Evolutionary conservation across 2,113 vertebrate genomes (phyloP).

Genomic region (Chionomys nivalis): DNA sequence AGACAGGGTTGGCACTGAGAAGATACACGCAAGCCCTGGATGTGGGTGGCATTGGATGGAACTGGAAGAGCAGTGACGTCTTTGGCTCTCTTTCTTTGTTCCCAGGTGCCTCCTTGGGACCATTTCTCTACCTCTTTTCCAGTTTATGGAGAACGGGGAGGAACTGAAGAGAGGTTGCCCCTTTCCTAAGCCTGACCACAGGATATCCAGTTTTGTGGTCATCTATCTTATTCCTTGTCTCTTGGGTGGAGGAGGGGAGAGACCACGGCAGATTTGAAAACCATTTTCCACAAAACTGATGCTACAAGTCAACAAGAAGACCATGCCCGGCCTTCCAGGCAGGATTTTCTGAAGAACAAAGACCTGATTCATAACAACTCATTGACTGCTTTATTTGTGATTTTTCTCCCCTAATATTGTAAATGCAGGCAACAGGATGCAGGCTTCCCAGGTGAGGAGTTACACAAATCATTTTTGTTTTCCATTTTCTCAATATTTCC

Average conservation of each 20-base stretch:
- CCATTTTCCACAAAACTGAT: conserved; percentile 73
- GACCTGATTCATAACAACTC: conserved; percentile 83
- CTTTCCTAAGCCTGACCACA: conserved; percentile 49
- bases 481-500: conserved; percentile 75
- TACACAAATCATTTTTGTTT: conserved; percentile 83
- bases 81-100: conserved; percentile 37
- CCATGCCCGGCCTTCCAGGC: conserved; percentile 68
- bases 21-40: not conserved
- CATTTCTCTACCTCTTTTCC: conserved; percentile 36
- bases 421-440: conserved; percentile 81
- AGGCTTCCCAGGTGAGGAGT: conserved; percentile 78
- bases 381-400: conserved; percentile 83
- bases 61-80: conserved; percentile 28
- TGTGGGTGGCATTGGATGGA: conserved; percentile 62
- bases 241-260: not conserved
- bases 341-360: conserved; percentile 82
- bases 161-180: not conserved
- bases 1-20: conserved; percentile 47
- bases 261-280: conserved; percentile 70
- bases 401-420: conserved; percentile 63
- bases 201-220: not conserved
- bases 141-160: not conserved
- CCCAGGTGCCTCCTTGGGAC: not conserved
- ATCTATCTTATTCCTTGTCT: not conserved
- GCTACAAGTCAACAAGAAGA: conserved; percentile 72